Base-by-base conservation (phyloP, 1,140 invertebrate genomes). In the Brachionus koreanus region DNA sequence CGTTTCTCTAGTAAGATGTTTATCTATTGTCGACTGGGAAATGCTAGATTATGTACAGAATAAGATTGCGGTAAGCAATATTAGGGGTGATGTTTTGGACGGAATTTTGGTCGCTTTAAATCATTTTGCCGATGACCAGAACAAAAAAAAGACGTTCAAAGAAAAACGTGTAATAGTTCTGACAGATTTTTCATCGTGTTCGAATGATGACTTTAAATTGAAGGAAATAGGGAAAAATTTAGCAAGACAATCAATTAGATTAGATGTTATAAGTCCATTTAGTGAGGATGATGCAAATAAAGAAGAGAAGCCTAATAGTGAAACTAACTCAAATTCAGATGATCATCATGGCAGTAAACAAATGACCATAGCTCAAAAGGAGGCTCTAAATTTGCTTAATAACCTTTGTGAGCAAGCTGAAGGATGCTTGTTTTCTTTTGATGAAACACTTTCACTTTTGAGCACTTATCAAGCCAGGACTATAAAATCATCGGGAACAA, bases 31-130 rank as follows among this genome's bases (percentile, higher is more conserved):
- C 0, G 86, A 87, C 83, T 90, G 89, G 87, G 86, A 89, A 5
- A 79, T 90, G 23, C 85, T 90, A 10, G 83, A 88, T 75, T 85
- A 86, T 82, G 86, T 90, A 0, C 86, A 89, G 82, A 86, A 85
- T 46, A 77, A 39, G 46, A 49, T 57, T 13, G 29, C 46, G 4
- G 16, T 46, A 10, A 42, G 10, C 16, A 82, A 67, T 46, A 42
- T 82, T 19, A 43, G 5, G 5, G 57, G 57, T 49, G 6, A 65
- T 88, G 87, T 88, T 83, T 65, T 90, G 83, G 89, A 90, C 87
- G 89, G 88, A 13, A 76, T 90, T 29, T 86, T 90, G 65, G 89
- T 90, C 25, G 89, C 87, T 35, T 84, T 90, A 83, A 88, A 90
- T 83, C 86, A 89, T 84, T 84, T 90, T 10, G 84, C 85, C 16